Evolutionary conservation across 2,888 invertebrate genomes (phyloP).

Genomic region (Anthophora plumipes): DNA sequence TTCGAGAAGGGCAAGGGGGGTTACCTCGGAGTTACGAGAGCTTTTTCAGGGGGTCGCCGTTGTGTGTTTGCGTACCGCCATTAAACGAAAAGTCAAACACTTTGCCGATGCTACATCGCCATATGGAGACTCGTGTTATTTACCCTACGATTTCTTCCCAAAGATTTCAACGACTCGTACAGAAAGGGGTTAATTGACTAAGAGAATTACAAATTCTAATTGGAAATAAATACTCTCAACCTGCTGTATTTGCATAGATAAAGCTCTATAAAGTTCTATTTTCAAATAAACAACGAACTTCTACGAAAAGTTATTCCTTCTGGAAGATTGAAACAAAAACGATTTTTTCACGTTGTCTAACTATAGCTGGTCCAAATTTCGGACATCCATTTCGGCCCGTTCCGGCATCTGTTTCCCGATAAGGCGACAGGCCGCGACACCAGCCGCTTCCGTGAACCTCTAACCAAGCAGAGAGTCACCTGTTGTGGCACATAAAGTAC

Average conservation of each 20-base stretch:
- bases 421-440: constrained; percentile 52
- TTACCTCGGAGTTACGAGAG: constrained; percentile 33
- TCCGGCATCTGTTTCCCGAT: constrained; percentile 53
- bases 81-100: constrained; percentile 62
- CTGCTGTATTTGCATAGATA: background rate
- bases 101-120: constrained; percentile 36
- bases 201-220: background rate
- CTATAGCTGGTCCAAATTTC: constrained; percentile 27
- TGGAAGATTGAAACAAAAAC: too few species aligned
- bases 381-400: constrained; percentile 37
- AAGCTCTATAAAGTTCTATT: too few species aligned
- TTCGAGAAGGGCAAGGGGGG: constrained; percentile 51
- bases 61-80: constrained; percentile 46
- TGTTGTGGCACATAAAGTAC: constrained; percentile 77
- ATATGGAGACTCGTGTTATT: constrained; percentile 34
- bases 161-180: constrained; percentile 22
- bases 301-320: too few species aligned
- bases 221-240: background rate
- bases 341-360: background rate
- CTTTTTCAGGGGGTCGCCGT: constrained; percentile 50
- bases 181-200: constrained; percentile 2
- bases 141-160: constrained; percentile 48
- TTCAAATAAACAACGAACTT: too few species aligned
- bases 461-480: constrained; percentile 71
- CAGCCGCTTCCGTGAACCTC: constrained; percentile 52